Conservation (phyloP, 2,888 invertebrate species). For the Troides aeacus region DNA sequence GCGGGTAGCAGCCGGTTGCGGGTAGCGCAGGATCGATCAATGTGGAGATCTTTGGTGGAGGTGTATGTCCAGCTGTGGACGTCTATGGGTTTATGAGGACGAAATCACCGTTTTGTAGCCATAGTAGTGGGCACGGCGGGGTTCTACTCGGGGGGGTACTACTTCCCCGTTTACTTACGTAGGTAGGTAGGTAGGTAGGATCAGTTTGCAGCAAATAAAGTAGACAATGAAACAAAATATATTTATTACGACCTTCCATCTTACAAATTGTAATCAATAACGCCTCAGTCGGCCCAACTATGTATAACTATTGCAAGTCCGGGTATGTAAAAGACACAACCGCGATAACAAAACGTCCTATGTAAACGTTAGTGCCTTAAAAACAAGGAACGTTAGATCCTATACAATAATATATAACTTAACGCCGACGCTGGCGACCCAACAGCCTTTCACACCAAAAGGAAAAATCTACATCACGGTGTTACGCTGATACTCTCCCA, state of each 20-base stretch:
- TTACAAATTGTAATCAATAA: slow-evolving; percentile 58
- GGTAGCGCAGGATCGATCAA: no score
- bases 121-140: no score
- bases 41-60: no score
- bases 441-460: background rate
- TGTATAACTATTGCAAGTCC: slow-evolving; percentile 57
- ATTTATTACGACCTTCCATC: slow-evolving; percentile 73
- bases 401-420: slow-evolving; percentile 55
- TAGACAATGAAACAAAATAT: slow-evolving; percentile 70
- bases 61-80: no score
- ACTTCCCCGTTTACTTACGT: no score
- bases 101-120: no score
- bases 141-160: no score
- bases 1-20: no score
- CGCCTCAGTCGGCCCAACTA: slow-evolving; percentile 54
- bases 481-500: no score
- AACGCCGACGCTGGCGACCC: slow-evolving; percentile 32
- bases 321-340: slow-evolving; percentile 63
- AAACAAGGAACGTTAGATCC: slow-evolving; percentile 62
- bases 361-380: slow-evolving; percentile 63
- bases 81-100: no score
- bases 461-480: no score
- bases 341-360: slow-evolving; percentile 60
- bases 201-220: background rate
- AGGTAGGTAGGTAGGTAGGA: no score